Evolutionary conservation across 92 coral and sea anemone genomes (phyloP), one percentile per base, ranked within the genome.

Genomic region (Phenganax stokvisi): DNA sequence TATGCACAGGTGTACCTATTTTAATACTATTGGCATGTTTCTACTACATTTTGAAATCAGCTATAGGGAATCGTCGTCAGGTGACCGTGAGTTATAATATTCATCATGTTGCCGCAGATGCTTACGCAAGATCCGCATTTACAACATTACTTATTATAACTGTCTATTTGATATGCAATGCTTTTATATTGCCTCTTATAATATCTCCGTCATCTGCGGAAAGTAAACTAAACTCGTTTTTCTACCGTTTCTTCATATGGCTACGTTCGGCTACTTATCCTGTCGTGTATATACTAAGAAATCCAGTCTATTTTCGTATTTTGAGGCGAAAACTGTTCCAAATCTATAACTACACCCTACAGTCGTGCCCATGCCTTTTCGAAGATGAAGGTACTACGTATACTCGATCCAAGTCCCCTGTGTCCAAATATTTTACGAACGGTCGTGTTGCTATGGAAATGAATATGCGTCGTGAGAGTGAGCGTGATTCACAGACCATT

Each of bases 211-310:
- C 87, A 71, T 81, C 85, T 53, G 83, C 88, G 51, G 80, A 86
- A n/a, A 71, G 65, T 15, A 83, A 87, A 37, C 81, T 87, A 7
- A 71, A 86, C 80, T 84, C 91, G 1, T 86, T 90, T 72, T 12
- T 79, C 20, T 79, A 79, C 69, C 72, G 83, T 62, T 62, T 54
- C 17, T 30, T 79, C 62, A 79, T 79, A 59, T 79, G 83, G 83
- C 65, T 79, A 12, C 85, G 94, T 52, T 90, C 91, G 0, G 94
- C 88, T 10, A 85, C 86, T 56, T 90, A 88, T 74, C 94, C 94
- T 0, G 76, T 88, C 53, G 89, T 90, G 56, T 90, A 87, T 71
- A 87, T 84, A 6, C 77, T 89, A 15, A 89, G 94, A 51, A 90
- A 88, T 80, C 89, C 85, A 79, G 11, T 79, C 25, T 79, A 79